Percentiles rank a stretch among this genome's conserved stretches.
Conservation (phyloP, 2,797 vertebrate genomes). For the Anolis apletophallus region DNA sequence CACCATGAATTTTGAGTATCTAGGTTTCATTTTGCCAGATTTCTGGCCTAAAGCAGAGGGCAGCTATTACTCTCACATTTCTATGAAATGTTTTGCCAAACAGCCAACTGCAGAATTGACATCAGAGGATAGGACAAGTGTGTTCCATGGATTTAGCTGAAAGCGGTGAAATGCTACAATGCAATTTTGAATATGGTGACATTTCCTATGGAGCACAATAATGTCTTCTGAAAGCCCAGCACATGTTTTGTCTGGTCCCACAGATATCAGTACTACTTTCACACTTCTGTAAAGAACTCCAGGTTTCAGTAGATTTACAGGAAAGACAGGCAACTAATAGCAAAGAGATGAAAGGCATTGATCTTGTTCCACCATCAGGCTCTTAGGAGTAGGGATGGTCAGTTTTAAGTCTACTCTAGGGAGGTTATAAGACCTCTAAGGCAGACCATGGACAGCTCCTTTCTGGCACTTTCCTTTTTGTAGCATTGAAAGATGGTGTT, state of each 20-base stretch:
- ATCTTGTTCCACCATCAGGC: background rate
- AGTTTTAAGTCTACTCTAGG: background rate
- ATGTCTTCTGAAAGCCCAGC: background rate
- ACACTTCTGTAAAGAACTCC: background rate
- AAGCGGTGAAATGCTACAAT: background rate
- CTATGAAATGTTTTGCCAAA: background rate
- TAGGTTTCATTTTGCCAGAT: background rate
- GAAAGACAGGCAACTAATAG: background rate
- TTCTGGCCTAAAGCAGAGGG: background rate
- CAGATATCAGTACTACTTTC: background rate
- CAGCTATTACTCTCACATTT: background rate
- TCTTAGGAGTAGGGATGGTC: background rate
- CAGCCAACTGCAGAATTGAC: background rate
- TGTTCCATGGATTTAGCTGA: background rate
- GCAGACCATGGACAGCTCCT: background rate
- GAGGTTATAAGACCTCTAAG: background rate
- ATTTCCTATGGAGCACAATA: background rate
- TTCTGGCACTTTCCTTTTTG: background rate
- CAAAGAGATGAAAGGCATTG: background rate
- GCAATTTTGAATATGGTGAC: background rate
- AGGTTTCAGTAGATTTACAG: background rate
- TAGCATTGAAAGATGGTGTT: background rate
- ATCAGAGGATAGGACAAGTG: background rate
- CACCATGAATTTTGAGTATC: background rate
- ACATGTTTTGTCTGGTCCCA: background rate